Evolutionary conservation across 1,140 invertebrate genomes (phyloP).

Genomic region (Cyclina sinensis): DNA sequence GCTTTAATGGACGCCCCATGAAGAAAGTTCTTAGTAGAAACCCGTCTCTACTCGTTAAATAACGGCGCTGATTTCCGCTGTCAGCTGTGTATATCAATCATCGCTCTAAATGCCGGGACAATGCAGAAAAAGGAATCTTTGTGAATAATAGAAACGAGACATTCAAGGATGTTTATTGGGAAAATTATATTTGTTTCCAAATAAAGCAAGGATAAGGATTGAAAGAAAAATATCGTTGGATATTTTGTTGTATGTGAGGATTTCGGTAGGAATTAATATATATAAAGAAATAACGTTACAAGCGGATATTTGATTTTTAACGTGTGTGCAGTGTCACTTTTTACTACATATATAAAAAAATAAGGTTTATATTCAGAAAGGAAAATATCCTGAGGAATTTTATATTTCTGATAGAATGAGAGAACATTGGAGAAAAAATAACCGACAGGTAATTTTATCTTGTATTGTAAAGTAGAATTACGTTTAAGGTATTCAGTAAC

Average conservation of each 20-base stretch:
- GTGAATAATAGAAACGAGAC: constrained; percentile 29
- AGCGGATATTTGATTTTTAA: constrained; percentile 33
- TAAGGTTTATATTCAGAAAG: neutral
- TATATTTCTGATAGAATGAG: neutral
- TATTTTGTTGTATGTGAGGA: neutral
- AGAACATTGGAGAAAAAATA: neutral
- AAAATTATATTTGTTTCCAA: constrained; percentile 18
- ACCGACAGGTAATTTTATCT: neutral
- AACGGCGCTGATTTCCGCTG: constrained; percentile 24
- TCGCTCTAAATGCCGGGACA: constrained; percentile 24
- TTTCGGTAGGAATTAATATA: neutral
- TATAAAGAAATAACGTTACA: neutral
- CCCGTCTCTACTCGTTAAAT: constrained; percentile 19
- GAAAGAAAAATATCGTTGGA: constrained; percentile 1
- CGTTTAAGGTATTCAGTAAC: too few species aligned
- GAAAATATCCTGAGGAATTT: neutral
- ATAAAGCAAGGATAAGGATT: neutral
- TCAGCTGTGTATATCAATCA: constrained; percentile 26
- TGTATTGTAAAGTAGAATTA: too few species aligned
- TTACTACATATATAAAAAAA: neutral
- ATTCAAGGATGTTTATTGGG: constrained; percentile 23
- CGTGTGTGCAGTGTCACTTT: too few species aligned
- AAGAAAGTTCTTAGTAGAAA: constrained; percentile 9
- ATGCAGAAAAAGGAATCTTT: constrained; percentile 32
- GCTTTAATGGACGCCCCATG: constrained; percentile 28